Percentiles rank a stretch among this genome's conserved stretches.
Evolutionary conservation across 53 echinoderm and acorn worm genomes (phyloP).

Genomic region (Astropecten irregularis): DNA sequence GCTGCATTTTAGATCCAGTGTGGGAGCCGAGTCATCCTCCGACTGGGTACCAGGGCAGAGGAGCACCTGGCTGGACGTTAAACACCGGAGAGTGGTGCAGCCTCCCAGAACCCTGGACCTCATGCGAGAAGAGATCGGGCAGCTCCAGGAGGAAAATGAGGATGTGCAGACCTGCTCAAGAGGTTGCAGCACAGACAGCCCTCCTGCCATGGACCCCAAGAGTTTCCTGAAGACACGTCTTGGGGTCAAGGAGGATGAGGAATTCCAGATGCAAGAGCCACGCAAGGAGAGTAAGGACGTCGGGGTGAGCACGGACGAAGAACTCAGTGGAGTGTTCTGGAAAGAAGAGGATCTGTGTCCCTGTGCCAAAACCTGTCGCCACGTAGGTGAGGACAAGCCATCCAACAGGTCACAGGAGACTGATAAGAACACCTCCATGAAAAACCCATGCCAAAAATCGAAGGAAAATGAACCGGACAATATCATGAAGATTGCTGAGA

Average conservation of each 20-base stretch:
- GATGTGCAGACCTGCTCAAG: slow-evolving; percentile 30
- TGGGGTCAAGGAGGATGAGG: neutral
- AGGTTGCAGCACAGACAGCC: slow-evolving; percentile 52
- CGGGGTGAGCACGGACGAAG: slow-evolving; percentile 40
- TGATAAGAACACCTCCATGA: neutral
- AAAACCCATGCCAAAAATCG: neutral
- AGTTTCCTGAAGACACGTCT: slow-evolving; percentile 6
- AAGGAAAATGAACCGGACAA: neutral
- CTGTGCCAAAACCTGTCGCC: neutral
- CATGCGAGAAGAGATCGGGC: neutral
- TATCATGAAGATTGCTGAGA: neutral
- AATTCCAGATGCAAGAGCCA: neutral
- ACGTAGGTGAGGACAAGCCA: neutral
- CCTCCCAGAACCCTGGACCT: slow-evolving; percentile 38
- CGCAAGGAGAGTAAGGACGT: slow-evolving; percentile 12
- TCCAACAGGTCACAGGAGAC: neutral
- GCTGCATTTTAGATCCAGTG: slow-evolving; percentile 1
- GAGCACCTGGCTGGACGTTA: slow-evolving; percentile 17
- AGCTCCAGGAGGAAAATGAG: neutral
- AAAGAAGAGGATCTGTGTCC: neutral
- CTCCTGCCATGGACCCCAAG: slow-evolving; percentile 14
- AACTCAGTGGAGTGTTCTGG: neutral
- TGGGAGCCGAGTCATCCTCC: slow-evolving; percentile 9
- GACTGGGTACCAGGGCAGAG: slow-evolving; percentile 55
- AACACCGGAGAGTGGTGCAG: neutral